Percentiles rank a stretch among this genome's conserved stretches.
Evolutionary conservation across 2,797 vertebrate genomes (phyloP).

Genomic region (Gadopsis marmoratus): DNA sequence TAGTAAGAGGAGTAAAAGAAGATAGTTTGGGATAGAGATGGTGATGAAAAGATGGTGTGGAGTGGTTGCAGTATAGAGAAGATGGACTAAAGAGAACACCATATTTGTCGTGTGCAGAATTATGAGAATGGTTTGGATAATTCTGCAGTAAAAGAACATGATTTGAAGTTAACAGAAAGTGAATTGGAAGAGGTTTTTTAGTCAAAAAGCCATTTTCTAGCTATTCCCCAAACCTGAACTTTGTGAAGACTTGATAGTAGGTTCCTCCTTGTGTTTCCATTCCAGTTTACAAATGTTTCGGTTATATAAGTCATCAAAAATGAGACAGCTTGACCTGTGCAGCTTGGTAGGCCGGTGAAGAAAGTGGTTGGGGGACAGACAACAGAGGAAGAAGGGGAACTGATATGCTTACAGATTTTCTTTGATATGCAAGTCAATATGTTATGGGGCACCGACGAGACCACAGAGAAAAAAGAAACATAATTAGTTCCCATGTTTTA

Average conservation of each 20-base stretch:
- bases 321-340: too few relatives aligned
- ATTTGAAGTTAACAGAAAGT: neutral
- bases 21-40: neutral
- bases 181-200: neutral
- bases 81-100: neutral
- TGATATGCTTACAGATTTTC: too few relatives aligned
- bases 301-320: neutral
- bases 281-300: neutral
- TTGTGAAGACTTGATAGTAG: neutral
- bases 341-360: too few relatives aligned
- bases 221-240: too few relatives aligned
- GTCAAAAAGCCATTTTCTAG: neutral
- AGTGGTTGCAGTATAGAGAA: neutral
- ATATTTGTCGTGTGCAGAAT: neutral
- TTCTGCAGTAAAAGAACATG: neutral
- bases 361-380: neutral
- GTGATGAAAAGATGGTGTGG: neutral
- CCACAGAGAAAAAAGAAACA: too few relatives aligned
- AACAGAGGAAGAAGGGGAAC: neutral
- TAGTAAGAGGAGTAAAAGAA: neutral
- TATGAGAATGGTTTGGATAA: neutral
- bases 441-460: too few relatives aligned
- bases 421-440: too few relatives aligned
- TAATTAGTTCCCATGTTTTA: too few relatives aligned
- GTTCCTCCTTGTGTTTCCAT: neutral